Evolutionary conservation across 2,113 vertebrate genomes (phyloP).

Genomic region (Chunga burmeisteri): DNA sequence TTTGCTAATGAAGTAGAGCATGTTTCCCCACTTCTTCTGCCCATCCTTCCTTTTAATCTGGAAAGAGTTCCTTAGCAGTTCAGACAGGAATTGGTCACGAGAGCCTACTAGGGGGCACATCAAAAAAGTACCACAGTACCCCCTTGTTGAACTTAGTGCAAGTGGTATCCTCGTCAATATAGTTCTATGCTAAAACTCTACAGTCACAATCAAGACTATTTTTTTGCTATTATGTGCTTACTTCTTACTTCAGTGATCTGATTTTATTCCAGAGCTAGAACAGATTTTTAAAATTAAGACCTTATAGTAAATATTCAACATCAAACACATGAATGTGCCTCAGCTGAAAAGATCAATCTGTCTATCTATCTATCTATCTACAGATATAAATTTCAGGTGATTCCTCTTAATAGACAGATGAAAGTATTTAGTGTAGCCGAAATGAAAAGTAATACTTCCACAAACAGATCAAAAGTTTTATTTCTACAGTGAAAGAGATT

Average conservation of each 20-base stretch:
- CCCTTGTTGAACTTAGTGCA: background rate
- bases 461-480: background rate
- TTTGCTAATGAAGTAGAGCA: background rate
- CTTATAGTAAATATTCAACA: background rate
- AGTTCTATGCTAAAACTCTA: background rate
- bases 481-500: background rate
- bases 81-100: background rate
- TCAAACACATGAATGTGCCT: background rate
- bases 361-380: too few species aligned
- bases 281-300: background rate
- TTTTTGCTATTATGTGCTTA: background rate
- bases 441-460: background rate
- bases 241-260: background rate
- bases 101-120: background rate
- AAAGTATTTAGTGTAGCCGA: background rate
- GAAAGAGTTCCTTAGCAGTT: background rate
- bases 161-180: background rate
- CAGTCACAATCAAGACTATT: background rate
- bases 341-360: background rate
- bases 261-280: background rate
- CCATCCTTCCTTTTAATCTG: background rate
- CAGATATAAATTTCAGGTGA: background rate
- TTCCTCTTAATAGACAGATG: background rate
- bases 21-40: background rate
- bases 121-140: background rate